phyloP scores from a whole-genome alignment of 2,113 vertebrate genomes.

The Laticauda laticaudata region DNA sequence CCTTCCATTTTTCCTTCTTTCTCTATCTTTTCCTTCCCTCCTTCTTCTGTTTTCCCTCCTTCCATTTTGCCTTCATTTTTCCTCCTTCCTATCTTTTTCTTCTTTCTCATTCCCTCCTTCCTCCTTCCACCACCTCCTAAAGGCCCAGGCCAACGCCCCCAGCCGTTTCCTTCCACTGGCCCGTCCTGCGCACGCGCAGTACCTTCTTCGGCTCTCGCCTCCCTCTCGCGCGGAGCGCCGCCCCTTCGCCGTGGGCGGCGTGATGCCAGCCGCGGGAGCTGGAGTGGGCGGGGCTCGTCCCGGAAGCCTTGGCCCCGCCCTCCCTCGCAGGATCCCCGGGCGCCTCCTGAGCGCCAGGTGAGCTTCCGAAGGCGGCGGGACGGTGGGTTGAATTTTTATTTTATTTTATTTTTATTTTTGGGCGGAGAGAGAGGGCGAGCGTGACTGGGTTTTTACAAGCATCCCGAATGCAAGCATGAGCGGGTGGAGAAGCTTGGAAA shows the following conservation, averaged over 20 bases:
- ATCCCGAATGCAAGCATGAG: not conserved
- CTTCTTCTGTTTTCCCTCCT: no score
- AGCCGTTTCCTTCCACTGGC: no score
- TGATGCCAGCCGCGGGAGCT: not conserved
- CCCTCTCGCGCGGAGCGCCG: not conserved
- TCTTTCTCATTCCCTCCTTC: not conserved
- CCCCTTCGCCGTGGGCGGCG: not conserved
- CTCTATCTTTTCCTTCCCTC: not conserved
- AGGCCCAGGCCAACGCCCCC: not conserved
- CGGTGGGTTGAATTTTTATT: not conserved
- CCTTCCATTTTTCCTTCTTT: no score
- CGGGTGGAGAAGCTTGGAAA: not conserved
- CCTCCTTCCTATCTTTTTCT: no score
- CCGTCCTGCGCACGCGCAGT: not conserved
- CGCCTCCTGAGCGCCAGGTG: not conserved
- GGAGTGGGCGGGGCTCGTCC: not conserved
- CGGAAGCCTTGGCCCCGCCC: not conserved
- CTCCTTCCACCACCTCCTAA: no score
- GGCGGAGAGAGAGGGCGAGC: not conserved
- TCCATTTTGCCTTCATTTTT: no score
- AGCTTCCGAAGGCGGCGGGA: not conserved
- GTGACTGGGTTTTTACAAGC: not conserved
- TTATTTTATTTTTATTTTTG: no score
- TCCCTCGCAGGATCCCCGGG: not conserved
- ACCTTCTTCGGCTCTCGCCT: no score